Evolutionary conservation across 2,888 invertebrate genomes (phyloP), one percentile per base, ranked within the genome.

Genomic region (Lithodes maja): DNA sequence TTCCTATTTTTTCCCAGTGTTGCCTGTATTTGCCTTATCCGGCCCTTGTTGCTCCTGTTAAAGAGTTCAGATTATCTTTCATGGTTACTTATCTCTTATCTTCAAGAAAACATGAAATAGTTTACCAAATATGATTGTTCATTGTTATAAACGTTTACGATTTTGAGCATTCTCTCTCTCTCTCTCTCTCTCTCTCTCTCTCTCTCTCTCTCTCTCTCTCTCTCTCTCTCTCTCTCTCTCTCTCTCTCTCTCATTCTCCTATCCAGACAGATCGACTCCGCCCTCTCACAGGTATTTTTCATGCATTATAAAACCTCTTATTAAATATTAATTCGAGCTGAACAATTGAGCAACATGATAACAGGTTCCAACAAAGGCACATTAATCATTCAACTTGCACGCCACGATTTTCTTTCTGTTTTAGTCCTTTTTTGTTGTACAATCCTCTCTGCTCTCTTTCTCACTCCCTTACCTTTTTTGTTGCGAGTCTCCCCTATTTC

Each of bases 331-430:
- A 9, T 68, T 5, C 9, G 9, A 55, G 81, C 55, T 81, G 49
- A 81, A 68, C 68, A 68, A 49, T 33, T 68, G 81, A 81, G 81
- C 5, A 49, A 68, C 81, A 81, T 17, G 81, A 81, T 81, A 55
- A 68, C 81, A 81, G 81, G 81, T 61, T 81, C 68, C 15, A 33
- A 81, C 68, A 17, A 81, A 68, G 81, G 3, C 9, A 81, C 68
- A 81, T 81, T 68, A 55, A 68, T 81, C 81, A 81, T 15, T 55
- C 81, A 49, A 77, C 77, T 9, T 77, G 17, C 9, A 17, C 54
- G 12, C 55, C 80, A 15, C n/a, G 71, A 71, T 71, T 71, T 71
- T 71, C 5, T 78, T 52, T 78, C 3, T 52, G 50, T 79, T 53
- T 79, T 79, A 12, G 50, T 52, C 79, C 33, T 50, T 33, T 52